Evolutionary conservation across 1,140 invertebrate species (phyloP).

Genomic region (Drosophila nikananu): DNA sequence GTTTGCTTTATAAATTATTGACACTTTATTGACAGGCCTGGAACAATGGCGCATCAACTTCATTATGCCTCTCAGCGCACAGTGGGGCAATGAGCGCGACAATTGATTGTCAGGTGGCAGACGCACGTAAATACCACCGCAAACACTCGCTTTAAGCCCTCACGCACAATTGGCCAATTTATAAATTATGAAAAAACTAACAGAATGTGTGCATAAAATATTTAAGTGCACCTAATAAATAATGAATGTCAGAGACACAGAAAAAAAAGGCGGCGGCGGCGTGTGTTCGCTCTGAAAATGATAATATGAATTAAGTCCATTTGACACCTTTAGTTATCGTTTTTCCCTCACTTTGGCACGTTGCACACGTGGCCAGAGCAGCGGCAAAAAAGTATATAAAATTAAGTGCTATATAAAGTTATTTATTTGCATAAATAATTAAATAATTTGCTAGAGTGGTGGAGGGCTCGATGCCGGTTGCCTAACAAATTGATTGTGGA

Average conservation of each 20-base stretch:
- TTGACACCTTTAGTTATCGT: conserved; percentile 76
- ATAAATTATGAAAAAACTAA: conserved; percentile 49
- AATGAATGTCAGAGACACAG: conserved; percentile 58
- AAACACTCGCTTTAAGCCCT: conserved; percentile 33
- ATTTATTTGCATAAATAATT: conserved; percentile 81
- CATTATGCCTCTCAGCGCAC: conserved; percentile 55
- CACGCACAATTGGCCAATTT: conserved; percentile 48
- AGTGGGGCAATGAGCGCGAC: conserved; percentile 53
- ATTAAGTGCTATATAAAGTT: conserved; percentile 59
- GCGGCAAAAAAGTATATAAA: conserved; percentile 20
- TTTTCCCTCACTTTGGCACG: conserved; percentile 49
- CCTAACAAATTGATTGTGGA: conserved; percentile 70
- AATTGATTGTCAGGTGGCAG: conserved; percentile 38
- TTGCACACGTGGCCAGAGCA: conserved; percentile 11
- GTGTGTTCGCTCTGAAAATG: conserved; percentile 12
- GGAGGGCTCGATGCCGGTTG: conserved; percentile 5
- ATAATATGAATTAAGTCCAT: conserved; percentile 74
- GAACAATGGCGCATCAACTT: conserved; percentile 47
- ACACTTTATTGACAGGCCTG: conserved; percentile 78
- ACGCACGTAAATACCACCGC: conserved; percentile 17
- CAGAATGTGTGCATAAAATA: conserved; percentile 61
- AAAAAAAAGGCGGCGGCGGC: not conserved
- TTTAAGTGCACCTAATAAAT: conserved; percentile 75
- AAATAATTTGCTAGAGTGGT: conserved; percentile 66
- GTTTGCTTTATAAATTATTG: conserved; percentile 84